Percentiles rank a stretch among this genome's conserved stretches.
These are phyloP conservation scores for Sebastes paucispinis DNA, from an alignment of 2,797 vertebrate genomes.

Conservation along the genomic window DNA sequence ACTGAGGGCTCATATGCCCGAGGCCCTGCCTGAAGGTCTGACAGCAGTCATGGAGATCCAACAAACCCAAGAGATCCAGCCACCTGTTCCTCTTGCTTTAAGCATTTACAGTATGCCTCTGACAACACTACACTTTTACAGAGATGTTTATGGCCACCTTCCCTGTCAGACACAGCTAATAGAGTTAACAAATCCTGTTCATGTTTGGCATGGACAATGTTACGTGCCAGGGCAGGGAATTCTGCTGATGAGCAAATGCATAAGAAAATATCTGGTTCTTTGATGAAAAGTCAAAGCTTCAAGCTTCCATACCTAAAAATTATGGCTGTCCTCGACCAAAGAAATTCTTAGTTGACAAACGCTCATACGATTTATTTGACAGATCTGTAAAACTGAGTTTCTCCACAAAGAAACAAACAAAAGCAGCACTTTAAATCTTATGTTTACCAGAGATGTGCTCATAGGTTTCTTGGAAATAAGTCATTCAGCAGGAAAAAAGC, in stretches of 20 bases:
- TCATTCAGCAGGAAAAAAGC: no score
- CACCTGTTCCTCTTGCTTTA: constrained; percentile 28
- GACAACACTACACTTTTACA: background rate
- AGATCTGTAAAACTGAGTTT: no score
- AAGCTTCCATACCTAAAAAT: no score
- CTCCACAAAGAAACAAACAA: no score
- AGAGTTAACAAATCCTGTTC: background rate
- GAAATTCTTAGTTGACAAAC: no score
- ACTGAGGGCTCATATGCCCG: constrained; percentile 9
- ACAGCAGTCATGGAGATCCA: constrained; percentile 40
- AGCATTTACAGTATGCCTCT: background rate
- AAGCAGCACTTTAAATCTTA: no score
- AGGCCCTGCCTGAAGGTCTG: constrained; percentile 50
- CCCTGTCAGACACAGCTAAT: background rate
- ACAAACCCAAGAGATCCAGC: constrained; percentile 23
- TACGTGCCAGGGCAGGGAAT: background rate
- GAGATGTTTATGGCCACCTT: background rate
- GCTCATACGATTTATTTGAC: no score
- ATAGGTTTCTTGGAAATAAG: no score
- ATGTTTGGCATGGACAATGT: background rate
- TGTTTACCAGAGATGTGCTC: no score
- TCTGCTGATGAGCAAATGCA: background rate
- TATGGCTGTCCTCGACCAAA: no score
- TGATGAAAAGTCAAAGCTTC: background rate
- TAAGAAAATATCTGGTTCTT: background rate